Conservation (phyloP, 30 jellyfish, hydroid and myxozoan genomes). For the Pseudorhiza aurosa region DNA sequence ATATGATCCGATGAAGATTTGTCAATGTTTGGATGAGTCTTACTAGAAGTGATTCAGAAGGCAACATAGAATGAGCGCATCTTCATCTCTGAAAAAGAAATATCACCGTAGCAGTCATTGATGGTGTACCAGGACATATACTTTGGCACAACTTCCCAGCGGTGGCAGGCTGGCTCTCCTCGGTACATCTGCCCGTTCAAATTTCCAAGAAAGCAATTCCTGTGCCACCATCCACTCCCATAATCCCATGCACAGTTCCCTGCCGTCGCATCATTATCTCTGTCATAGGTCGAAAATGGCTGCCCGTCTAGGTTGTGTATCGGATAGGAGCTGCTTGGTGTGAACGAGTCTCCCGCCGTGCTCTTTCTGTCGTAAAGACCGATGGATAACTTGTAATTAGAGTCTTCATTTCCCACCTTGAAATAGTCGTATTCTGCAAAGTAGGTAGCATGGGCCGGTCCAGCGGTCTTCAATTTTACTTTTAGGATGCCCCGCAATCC, state of each 20-base stretch:
- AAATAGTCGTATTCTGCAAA: constrained; percentile 14
- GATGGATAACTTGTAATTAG: neutral
- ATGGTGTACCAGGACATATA: constrained; percentile 20
- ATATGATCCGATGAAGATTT: no score
- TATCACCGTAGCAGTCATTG: neutral
- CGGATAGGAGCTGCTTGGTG: neutral
- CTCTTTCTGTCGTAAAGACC: neutral
- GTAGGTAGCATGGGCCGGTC: neutral
- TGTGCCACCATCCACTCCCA: constrained; percentile 28
- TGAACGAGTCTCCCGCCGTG: constrained; percentile 10
- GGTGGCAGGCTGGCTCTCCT: neutral
- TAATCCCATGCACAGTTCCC: constrained; percentile 10
- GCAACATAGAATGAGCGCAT: neutral
- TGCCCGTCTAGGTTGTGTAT: neutral
- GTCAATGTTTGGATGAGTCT: no score
- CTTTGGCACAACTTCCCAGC: neutral
- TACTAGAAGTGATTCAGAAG: neutral
- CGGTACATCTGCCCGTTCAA: neutral
- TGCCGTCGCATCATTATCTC: constrained; percentile 11
- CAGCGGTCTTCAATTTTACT: neutral
- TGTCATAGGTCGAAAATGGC: constrained; percentile 14
- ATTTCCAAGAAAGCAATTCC: neutral
- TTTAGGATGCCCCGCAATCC: neutral
- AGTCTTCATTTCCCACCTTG: neutral
- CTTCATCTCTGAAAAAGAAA: constrained; percentile 8